Base-by-base conservation (phyloP, 2,113 vertebrate species). In the Rhea pennata region DNA sequence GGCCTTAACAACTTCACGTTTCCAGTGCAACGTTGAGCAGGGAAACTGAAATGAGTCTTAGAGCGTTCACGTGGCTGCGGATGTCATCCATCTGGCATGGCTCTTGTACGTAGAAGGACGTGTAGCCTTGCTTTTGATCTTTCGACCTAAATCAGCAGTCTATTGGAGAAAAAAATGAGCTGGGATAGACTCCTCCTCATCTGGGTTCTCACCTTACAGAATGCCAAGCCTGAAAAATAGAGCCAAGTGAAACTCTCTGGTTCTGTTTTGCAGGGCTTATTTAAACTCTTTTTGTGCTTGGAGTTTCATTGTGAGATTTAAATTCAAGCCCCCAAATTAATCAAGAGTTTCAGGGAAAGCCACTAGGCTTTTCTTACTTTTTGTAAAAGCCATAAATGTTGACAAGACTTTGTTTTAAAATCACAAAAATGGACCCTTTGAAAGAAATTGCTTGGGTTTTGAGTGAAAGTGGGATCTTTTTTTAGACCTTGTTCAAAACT, bases 71-170 rank as follows among this genome's bases (percentile, higher is more conserved):
- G 0, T n/a, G 72, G 62, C n/a, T 59, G 3, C n/a, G 22, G 59
- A 1, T 6, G 65, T 42, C 72, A 6, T 61, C 74, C 62, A 22
- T 84, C 84, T 24, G 48, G 36, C 62, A 21, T 15, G 53, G 36
- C 64, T 44, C 64, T 39, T 21, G 8, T 0, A 0, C 0, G 21
- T 70, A 1, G 8, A 26, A 39, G 8, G 59, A 39, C 42, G 8
- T 6, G n/a, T 10, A 40, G 67, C 39, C 67, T 65, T 15, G 56
- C 62, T 76, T 78, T 62, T 91, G 58, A 40, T 39, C 44, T 69
- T 71, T 44, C 21, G 2, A 76, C 66, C 74, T 69, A 87, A 96
- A 56, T 2, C 87, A 58, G 74, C 40, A 4, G 10, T 81, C 89
- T 29, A 1, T 17, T 12, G 70, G 70, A 59, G 84, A 64, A 54